Base-by-base conservation (phyloP, 92 coral and sea anemone species). In the Plumapathes pennacea region DNA sequence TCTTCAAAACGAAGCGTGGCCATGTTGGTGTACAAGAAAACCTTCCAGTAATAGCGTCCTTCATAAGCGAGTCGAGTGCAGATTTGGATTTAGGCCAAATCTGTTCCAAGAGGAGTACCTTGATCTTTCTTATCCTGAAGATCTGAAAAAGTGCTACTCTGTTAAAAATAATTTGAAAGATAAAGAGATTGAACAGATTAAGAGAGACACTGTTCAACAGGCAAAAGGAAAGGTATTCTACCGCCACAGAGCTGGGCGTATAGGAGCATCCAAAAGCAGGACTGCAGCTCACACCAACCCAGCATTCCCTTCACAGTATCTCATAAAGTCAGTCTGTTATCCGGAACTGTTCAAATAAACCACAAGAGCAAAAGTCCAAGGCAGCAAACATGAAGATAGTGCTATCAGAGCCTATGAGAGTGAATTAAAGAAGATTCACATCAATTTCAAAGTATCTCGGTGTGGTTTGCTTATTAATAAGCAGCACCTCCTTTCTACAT, bases 381-480 rank as follows among this genome's bases (percentile, higher is more conserved):
- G 78, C 34, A 47, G 72, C 57, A 71, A 23, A 11, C 57, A 71
- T 46, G 72, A 64, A 50, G 72, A 64, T 5, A 24, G 32, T 59
- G 77, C 77, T 17, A 60, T 69, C 29, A 46, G 44, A 29, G 54
- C 69, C n/a, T 69, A 69, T 46, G 33, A 64, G 19, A 50, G 0
- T 25, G 11, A 46, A 31, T 60, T 70, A 46, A 19, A 60, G 38
- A 19, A 32, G 40, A 49, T 29, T 21, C 81, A 74, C 54, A 53
- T 28, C 10, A 54, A 80, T 38, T 72, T 80, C 46, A 27, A 80
- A 53, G 22, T 72, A 10, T 10, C 38, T 14, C 25, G 51, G 10
- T 73, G 82, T 74, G 72, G 82, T n/a, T 36, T 64, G 44, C 37
- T 72, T 25, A 74, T 81, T 46, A 52, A 74, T 38, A 36, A 74